phyloP scores from a whole-genome alignment of 2,113 vertebrate genomes.

The Sterna hirundo region DNA sequence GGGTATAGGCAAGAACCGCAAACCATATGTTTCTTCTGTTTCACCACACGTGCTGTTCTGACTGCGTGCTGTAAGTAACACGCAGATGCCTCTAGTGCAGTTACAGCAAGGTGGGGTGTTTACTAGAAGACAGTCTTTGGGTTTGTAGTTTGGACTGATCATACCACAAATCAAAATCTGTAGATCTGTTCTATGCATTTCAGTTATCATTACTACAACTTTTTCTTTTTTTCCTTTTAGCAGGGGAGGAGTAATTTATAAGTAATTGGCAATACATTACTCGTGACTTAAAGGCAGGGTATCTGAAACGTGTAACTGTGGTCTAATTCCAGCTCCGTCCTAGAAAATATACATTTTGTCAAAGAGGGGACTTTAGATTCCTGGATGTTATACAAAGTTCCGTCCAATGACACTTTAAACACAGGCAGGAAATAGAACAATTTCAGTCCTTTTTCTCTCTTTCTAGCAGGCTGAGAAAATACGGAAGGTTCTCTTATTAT shows the following conservation, averaged over 20 bases:
- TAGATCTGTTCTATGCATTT: background rate
- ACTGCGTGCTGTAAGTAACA: background rate
- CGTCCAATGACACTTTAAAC: background rate
- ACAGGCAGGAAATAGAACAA: background rate
- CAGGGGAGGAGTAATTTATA: background rate
- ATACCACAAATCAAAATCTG: background rate
- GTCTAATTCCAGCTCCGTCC: background rate
- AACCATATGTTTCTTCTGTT: conserved; percentile 1
- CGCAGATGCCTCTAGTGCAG: background rate
- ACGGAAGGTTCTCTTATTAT: background rate
- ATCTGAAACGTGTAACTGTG: background rate
- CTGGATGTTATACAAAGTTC: background rate
- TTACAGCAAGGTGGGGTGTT: background rate
- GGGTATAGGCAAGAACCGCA: conserved; percentile 8
- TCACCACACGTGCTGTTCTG: background rate
- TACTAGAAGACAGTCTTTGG: background rate
- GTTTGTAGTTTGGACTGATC: background rate
- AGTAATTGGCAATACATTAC: background rate
- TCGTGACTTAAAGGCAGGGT: background rate
- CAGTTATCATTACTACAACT: background rate
- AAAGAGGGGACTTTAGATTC: background rate
- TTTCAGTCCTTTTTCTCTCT: background rate
- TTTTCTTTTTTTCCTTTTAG: background rate
- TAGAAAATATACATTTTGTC: background rate
- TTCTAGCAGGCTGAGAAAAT: background rate